Evolutionary conservation across 2,888 invertebrate genomes (phyloP).

Genomic region (Rhagonycha fulva): DNA sequence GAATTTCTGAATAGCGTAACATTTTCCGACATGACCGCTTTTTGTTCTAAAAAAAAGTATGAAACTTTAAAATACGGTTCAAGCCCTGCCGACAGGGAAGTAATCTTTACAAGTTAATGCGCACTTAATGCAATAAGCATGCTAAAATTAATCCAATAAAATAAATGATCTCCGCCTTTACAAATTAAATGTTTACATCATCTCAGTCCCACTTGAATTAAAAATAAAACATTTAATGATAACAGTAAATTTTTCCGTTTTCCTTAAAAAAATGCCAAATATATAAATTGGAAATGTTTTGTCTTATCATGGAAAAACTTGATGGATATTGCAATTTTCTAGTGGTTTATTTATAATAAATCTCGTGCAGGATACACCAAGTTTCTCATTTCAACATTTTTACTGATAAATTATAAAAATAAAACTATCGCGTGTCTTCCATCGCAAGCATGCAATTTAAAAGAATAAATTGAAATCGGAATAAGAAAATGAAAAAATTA

Average conservation of each 20-base stretch:
- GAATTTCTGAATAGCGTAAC: constrained; percentile 69
- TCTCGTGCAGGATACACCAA: background rate
- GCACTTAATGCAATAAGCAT: background rate
- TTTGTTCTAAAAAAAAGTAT: constrained; percentile 7
- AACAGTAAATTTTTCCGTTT: background rate
- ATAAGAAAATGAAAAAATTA: background rate
- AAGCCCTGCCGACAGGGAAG: background rate
- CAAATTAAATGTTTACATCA: background rate
- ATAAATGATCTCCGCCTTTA: background rate
- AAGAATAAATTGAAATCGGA: background rate
- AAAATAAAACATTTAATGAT: background rate
- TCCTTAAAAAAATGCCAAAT: background rate
- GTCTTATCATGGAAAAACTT: background rate
- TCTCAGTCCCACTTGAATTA: background rate
- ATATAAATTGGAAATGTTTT: background rate
- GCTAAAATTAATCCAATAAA: background rate
- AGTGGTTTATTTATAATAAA: background rate
- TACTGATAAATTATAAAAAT: background rate
- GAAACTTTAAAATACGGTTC: background rate
- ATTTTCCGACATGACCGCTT: constrained; percentile 39
- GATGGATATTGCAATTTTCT: background rate
- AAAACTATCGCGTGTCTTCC: background rate
- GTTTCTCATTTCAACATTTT: background rate
- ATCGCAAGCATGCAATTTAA: too few relatives aligned
- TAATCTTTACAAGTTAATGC: background rate